Conservation (phyloP, 1,140 invertebrate genomes). For the Microplitis demolitor region DNA sequence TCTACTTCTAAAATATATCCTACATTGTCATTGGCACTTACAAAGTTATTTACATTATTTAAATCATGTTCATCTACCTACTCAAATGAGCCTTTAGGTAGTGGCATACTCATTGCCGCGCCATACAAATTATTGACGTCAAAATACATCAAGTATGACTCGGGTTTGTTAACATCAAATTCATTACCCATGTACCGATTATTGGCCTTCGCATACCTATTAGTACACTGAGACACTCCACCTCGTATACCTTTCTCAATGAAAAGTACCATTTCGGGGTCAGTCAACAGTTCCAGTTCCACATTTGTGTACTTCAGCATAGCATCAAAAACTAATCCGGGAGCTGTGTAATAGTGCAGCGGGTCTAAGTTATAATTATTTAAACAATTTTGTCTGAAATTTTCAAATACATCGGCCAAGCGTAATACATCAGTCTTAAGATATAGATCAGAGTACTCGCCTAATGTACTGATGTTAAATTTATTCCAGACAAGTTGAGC, state of each 20-base stretch:
- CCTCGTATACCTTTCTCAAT: background rate
- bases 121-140: slow-evolving; percentile 52
- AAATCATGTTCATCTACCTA: slow-evolving; percentile 58
- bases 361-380: slow-evolving; percentile 45
- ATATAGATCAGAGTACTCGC: slow-evolving; percentile 8
- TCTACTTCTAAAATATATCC: too few species aligned
- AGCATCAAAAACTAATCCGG: slow-evolving; percentile 47
- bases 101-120: slow-evolving; percentile 37
- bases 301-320: slow-evolving; percentile 51
- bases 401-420: slow-evolving; percentile 59
- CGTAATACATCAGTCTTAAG: background rate
- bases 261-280: slow-evolving; percentile 49
- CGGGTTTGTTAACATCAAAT: slow-evolving; percentile 15
- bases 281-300: slow-evolving; percentile 58
- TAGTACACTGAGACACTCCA: slow-evolving; percentile 41
- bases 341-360: slow-evolving; percentile 47
- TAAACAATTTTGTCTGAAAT: slow-evolving; percentile 46
- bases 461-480: slow-evolving; percentile 17
- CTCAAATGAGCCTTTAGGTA: slow-evolving; percentile 32
- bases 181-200: too few species aligned
- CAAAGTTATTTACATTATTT: slow-evolving; percentile 51
- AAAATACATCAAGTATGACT: slow-evolving; percentile 37
- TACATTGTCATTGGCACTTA: too few species aligned
- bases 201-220: slow-evolving; percentile 32
- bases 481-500: slow-evolving; percentile 2